Evolutionary conservation across 2,797 vertebrate species (phyloP), one percentile per base, ranked within the genome.

Genomic region (Argya squamiceps): DNA sequence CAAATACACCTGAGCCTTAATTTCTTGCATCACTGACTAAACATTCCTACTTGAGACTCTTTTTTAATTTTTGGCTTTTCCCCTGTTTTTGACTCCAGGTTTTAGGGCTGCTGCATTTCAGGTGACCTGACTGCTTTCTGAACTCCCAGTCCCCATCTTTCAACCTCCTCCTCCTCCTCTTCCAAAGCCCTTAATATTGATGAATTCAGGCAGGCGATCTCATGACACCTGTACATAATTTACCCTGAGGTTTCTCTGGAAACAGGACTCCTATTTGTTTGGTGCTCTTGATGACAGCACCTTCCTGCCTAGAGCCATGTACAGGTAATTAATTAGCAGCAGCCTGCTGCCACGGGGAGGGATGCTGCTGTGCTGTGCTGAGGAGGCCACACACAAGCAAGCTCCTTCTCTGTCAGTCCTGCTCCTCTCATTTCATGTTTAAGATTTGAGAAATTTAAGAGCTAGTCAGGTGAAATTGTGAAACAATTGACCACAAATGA

Each of bases 261-360:
- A 94, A 92, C 73, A 86, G 59, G 67, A 44, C 47, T 39, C 15
- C 44, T 65, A 4, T 43, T 76, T 93, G 37, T 56, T 79, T 88
- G 77, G 55, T 60, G n/a, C 73, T 86, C 76, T 41, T n/a, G 49
- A 68, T 64, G 65, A 56, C 84, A 93, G 56, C 1, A 2, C 34
- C 65, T 86, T 81, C 73, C 69, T 65, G 79, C 88, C 74, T 55
- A 34, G 65, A 78, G 85, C 50, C 58, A 22, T 8, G 29, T 81
- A 53, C 26, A 59, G 80, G 70, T 82, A 84, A 90, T 92, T 92
- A 88, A 90, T 86, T 69, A 84, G 75, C 55, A 78, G 63, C 55
- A 49, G 52, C 58, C 56, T 37, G 36, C 47, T 82, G 91, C 84
- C 55, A 62, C 15, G 32, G 55, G 67, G 29, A 86, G 22, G 44